Base-by-base conservation (phyloP, 2,888 invertebrate species). In the Boloria selene region DNA sequence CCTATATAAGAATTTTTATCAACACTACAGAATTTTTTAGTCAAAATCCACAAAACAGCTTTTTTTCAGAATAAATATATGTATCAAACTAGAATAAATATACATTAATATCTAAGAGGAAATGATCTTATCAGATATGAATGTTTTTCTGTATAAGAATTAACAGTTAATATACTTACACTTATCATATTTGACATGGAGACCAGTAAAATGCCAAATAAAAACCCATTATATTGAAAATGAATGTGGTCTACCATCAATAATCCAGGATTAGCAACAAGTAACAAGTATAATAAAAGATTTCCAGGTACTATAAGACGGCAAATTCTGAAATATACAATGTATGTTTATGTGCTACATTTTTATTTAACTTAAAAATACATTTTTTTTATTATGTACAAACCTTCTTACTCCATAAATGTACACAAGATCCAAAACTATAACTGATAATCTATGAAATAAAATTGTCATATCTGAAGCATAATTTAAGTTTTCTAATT, bases 181-280 rank as follows among this genome's bases (percentile, higher is more conserved):
- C 93, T 93, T 66, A 96, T 92, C 76, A 97, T 94, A 74, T 94
- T 93, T 6, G 95, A 94, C 70, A 97, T 94, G 18, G 98, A 97
- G 54, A 96, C 83, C 38, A 98, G 81, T 22, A 98, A 86, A 67
- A 98, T 93, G 26, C 98, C 98, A 91, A 96, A 97, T 68, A 99
- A 91, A 78, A 99, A 95, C 50, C 99, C 99, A 93, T 99, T 99
- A 83, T 99, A 99, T 85, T 99, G 99, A 83, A 99, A 99, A 89
- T 99, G 99, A 79, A 99, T 96, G 80, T 99, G 98, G 87, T 99
- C 99, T 13, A 99, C 95, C 86, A 99, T 94, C 4, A 99, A 83
- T 5, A 99, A 92, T 3, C 98, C 98, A 70, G 96, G 95, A 86
- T 98, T 98, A 62, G 95, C 93, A n/a, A 97, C 85, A 52, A 98